Base-by-base conservation (phyloP, 2,888 invertebrate species). In the Acleris emargana region DNA sequence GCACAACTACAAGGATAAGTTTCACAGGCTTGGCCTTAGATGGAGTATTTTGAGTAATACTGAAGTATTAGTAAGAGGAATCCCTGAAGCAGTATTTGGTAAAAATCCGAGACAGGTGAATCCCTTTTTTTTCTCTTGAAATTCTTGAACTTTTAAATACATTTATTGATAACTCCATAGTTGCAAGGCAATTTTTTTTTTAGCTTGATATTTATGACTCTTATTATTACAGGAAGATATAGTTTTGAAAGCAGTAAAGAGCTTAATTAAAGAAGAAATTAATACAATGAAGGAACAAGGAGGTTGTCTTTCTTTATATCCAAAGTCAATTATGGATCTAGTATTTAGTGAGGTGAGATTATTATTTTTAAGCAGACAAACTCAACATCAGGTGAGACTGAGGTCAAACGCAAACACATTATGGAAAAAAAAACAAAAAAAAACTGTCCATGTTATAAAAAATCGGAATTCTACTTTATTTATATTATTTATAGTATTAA, bases 11-110 rank as follows among this genome's bases (percentile, higher is more conserved):
- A 86, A 82, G 69, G 82, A 91, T 5, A 93, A 94, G 75, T 93
- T 96, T 69, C 74, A 76, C 59, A 92, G 89, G 73, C 87, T 95
- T 60, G 96, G 96, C 17, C 77, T 96, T 22, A 76, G 82, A 43
- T 93, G 94, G 83, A 85, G 76, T 62, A 80, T 88, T 71, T 53
- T 83, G n/a, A 83, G 83, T 64, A 78, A 88, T 20, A 78, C 79
- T 57, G 84, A 85, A 68, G 75, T 95, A 32, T 79, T 81, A 13
- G 77, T 96, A 64, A 83, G 76, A 67, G 80, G 91, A 62, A 93
- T 95, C 69, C 96, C 96, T n/a, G 82, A 91, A 68, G 96, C 95
- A 72, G 89, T 96, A 68, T 79, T 93, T 43, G 93, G 93, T 43
- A 94, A 93, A 82, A 87, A 92, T 74, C 83, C 84, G 55, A 93